Percentiles rank a stretch among this genome's conserved stretches.
Evolutionary conservation across 2,113 vertebrate genomes (phyloP).

Genomic region (Psittacus erithacus): DNA sequence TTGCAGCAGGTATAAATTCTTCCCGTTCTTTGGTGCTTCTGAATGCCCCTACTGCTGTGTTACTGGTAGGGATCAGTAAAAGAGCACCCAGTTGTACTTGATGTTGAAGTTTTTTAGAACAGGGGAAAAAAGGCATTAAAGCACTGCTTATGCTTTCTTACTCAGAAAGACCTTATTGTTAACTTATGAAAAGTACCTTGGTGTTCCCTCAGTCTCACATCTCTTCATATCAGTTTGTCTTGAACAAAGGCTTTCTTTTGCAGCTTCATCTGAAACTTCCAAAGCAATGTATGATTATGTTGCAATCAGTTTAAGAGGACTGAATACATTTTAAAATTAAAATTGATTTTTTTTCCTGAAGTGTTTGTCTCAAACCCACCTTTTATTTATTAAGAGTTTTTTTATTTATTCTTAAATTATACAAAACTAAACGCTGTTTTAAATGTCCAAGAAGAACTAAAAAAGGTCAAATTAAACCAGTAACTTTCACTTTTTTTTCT

Average conservation of each 20-base stretch:
- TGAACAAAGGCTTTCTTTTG: slow-evolving; percentile 39
- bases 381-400: neutral
- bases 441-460: neutral
- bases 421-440: neutral
- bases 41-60: neutral
- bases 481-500: neutral
- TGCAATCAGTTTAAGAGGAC: neutral
- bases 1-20: neutral
- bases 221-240: slow-evolving; percentile 27
- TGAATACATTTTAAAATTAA: neutral
- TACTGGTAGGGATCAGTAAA: neutral
- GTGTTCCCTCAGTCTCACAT: neutral
- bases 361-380: neutral
- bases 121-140: neutral
- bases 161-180: slow-evolving; percentile 48
- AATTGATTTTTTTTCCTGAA: neutral
- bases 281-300: slow-evolving; percentile 20
- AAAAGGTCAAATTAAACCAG: neutral
- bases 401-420: neutral
- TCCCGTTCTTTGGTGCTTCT: neutral
- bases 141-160: neutral
- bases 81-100: neutral
- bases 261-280: slow-evolving; percentile 35
- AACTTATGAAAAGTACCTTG: neutral
- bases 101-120: neutral